phyloP scores from a whole-genome alignment of 2,113 vertebrate species.

The Oxyura jamaicensis region DNA sequence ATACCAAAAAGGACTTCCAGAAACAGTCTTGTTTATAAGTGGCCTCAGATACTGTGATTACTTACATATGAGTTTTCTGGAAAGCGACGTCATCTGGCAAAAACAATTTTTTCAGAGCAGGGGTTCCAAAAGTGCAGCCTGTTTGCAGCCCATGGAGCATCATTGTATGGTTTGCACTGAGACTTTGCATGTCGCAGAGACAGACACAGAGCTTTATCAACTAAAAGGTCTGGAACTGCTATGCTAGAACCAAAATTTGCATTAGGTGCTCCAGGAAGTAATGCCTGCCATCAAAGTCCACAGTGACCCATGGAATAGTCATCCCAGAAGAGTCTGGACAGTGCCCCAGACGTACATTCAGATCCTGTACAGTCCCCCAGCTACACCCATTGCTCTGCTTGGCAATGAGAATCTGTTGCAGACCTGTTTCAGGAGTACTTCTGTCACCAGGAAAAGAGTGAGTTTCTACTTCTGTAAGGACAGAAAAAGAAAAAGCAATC shows the following conservation, averaged over 20 bases:
- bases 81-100: background rate
- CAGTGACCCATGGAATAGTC: background rate
- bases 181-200: background rate
- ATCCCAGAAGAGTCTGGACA: background rate
- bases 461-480: background rate
- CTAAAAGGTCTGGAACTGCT: background rate
- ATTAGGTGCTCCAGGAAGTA: background rate
- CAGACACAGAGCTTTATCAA: background rate
- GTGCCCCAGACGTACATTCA: background rate
- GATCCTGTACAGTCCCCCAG: background rate
- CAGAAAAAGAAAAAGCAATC: background rate
- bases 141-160: background rate
- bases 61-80: constrained; percentile 38
- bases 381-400: background rate
- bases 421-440: background rate
- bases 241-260: background rate
- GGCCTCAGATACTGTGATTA: background rate
- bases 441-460: background rate
- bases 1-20: background rate
- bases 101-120: background rate
- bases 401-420: background rate
- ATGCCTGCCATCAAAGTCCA: background rate
- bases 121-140: background rate
- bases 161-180: background rate
- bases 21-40: constrained; percentile 6